Conservation (phyloP, 2,797 vertebrate species). For the Pseudomugil tenellus region DNA sequence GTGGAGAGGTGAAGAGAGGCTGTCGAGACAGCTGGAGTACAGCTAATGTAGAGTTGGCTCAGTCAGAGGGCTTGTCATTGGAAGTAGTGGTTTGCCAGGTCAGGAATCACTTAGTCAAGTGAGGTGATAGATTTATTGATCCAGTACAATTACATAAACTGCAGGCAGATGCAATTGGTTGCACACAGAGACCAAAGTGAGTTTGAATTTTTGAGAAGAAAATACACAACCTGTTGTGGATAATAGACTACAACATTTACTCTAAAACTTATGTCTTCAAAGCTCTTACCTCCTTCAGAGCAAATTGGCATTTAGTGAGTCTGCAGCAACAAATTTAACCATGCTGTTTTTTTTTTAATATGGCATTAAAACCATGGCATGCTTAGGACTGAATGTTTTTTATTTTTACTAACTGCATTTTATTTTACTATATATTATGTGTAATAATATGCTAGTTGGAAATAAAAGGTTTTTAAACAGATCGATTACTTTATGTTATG, state of each 20-base stretch:
- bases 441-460: no score
- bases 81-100: constrained; percentile 33
- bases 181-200: constrained; percentile 5
- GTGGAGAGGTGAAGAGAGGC: constrained; percentile 59
- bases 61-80: constrained; percentile 46
- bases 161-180: constrained; percentile 1
- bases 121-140: constrained; percentile 55
- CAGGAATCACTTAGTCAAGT: constrained; percentile 49
- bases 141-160: constrained; percentile 28
- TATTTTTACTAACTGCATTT: background rate
- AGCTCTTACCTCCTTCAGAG: background rate
- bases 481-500: constrained; percentile 33
- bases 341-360: background rate
- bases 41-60: constrained; percentile 67
- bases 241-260: no score
- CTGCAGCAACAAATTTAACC: background rate
- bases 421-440: background rate
- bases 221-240: background rate
- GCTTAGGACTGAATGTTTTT: background rate
- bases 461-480: background rate
- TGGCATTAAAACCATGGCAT: constrained; percentile 9
- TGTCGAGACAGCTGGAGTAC: constrained; percentile 59
- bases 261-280: background rate
- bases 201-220: background rate
- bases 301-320: constrained; percentile 4